A percentile compares a stretch with the other conserved stretches of the same genome.
phyloP scores from a whole-genome alignment of 2,113 vertebrate species.

The Eublepharis macularius region DNA sequence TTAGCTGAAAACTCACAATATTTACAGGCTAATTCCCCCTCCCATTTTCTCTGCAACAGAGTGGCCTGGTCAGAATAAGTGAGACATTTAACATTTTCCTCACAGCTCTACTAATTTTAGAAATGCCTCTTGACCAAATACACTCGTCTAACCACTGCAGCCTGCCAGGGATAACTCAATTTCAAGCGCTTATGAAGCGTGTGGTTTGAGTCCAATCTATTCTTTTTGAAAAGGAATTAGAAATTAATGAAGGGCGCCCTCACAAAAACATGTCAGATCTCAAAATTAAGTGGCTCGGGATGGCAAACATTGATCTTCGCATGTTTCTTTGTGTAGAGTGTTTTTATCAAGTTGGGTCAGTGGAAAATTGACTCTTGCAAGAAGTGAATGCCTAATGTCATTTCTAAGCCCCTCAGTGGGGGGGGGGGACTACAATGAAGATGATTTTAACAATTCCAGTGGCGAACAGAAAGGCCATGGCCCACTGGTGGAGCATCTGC shows the following conservation, averaged over 20 bases:
- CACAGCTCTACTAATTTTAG: slow-evolving; percentile 53
- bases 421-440: background rate
- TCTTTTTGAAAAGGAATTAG: slow-evolving; percentile 61
- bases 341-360: slow-evolving; percentile 40
- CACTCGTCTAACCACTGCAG: background rate
- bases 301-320: slow-evolving; percentile 32
- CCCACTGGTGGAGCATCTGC: background rate
- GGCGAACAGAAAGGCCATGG: slow-evolving; percentile 26
- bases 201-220: slow-evolving; percentile 29
- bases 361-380: slow-evolving; percentile 23
- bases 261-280: slow-evolving; percentile 49
- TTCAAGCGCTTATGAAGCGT: slow-evolving; percentile 29
- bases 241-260: slow-evolving; percentile 60
- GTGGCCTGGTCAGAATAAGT: slow-evolving; percentile 27
- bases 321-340: background rate
- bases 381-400: slow-evolving; percentile 16
- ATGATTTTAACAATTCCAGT: background rate
- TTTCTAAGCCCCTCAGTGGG: background rate
- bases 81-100: slow-evolving; percentile 36
- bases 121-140: slow-evolving; percentile 31
- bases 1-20: no score
- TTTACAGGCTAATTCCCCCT: slow-evolving; percentile 21
- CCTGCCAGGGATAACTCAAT: slow-evolving; percentile 49
- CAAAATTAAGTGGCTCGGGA: slow-evolving; percentile 29
- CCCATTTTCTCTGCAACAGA: background rate